Base-by-base conservation (phyloP, 2,888 invertebrate genomes). In the Spodoptera littoralis region DNA sequence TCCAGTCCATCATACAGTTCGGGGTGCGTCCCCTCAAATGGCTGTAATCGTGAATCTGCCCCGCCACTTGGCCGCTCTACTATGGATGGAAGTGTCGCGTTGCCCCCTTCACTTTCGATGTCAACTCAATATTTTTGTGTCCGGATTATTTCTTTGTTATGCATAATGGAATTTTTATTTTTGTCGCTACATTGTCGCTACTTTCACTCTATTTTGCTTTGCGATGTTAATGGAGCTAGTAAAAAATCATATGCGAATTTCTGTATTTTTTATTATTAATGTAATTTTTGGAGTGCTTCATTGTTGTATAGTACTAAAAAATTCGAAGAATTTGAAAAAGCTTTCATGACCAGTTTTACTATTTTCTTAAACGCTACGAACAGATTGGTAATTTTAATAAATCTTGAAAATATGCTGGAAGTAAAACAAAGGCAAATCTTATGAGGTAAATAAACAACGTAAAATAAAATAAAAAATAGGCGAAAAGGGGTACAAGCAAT, bases 1-100 rank as follows among this genome's bases (percentile, higher is more conserved):
- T 91, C 89, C 89, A 93, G 93, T 92, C 86, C 87, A 92, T 93
- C 91, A 92, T 92, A 88, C 82, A 81, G 85, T 85, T 81, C 84
- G 88, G 88, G 89, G 89, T 80, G 90, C 85, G 88, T 86, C 89
- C 91, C 89, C 88, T 89, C 80, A 87, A 89, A 89, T 86, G 85
- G 88, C 84, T 84, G 89, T 90, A 90, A 91, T 89, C 88, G 89
- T 85, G 88, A 88, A 88, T 90, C 89, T 87, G 85, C 81, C 64
- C 82, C 87, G 88, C 85, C 88, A 87, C 88, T 93, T 90, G 87
- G 83, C 77, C 84, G 87, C 82, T 83, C 75, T 77, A 70, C 80
- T 76, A 72, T 63, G 65, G 81, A 72, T 73, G 75, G 79, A 82
- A 82, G 81, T 78, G 77, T 80, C 77, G 71, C 50, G 41, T 61